Evolutionary conservation across 2,888 invertebrate genomes (phyloP), one percentile per base, ranked within the genome.

Genomic region (Perizoma flavofasciatum): DNA sequence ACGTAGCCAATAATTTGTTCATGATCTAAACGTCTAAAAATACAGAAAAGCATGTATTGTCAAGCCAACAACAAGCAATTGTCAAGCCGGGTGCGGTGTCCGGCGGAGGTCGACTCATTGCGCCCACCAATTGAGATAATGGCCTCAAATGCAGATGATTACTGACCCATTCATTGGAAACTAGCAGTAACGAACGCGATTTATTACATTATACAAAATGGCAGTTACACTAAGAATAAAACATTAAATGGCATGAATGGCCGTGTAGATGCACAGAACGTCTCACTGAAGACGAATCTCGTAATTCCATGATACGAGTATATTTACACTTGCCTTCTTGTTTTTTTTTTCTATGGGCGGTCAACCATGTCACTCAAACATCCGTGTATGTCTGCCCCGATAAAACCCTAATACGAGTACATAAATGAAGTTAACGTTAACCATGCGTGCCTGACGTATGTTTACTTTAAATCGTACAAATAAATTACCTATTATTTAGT

Each of bases 71-170:
- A 85, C 81, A 78, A 70, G 75, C 75, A 83, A 22, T 83, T 86
- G 82, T 81, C 45, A 53, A 74, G 75, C 67, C 87, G 86, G 88
- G 89, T 80, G 91, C 89, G 89, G 89, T 83, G 88, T 87, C 88
- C 89, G 89, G 83, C 73, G 74, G 86, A 89, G 86, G 87, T 81
- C 86, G 84, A 71, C 82, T 86, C 89, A 89, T 84, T 89, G 83
- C 77, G 77, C 82, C 82, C 83, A 87, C 85, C 91, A 91, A 92
- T 92, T 91, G 89, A 91, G 86, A 86, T 90, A 91, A 92, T 90
- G 81, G 85, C 82, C 80, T 82, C 87, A 88, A 89, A 89, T 89
- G 89, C 88, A 90, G 82, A 90, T 89, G 86, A 91, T 91, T 90
- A 89, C 89, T 86, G 84, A 82, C 82, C 88, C 82, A 87, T 89